phyloP scores from a whole-genome alignment of 1,140 invertebrate species.

The Drosophila seguyi region DNA sequence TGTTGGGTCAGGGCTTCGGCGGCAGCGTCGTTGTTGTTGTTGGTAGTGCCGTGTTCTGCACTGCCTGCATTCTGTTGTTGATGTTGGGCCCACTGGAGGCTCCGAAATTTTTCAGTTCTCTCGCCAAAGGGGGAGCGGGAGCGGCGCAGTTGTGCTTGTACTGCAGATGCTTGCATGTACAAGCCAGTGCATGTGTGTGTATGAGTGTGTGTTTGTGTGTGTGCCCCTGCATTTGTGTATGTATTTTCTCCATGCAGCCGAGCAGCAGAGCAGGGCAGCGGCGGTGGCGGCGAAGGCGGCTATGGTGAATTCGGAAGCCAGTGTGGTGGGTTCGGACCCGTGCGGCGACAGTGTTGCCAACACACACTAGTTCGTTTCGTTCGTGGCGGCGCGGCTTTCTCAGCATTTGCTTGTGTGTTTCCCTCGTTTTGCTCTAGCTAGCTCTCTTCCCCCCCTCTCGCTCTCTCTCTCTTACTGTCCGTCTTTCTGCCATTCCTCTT shows the following conservation, averaged over 20 bases:
- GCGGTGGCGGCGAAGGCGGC: conserved; percentile 27
- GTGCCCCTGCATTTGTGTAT: conserved; percentile 48
- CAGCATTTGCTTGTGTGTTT: conserved; percentile 21
- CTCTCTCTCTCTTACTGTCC: conserved; percentile 22
- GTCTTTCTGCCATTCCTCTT: conserved; percentile 30
- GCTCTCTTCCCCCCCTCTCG: conserved; percentile 3
- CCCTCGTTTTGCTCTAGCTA: conserved; percentile 25
- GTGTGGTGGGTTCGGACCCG: conserved; percentile 55
- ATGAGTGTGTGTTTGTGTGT: conserved; percentile 15
- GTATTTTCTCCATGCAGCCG: conserved; percentile 76
- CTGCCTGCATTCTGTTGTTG: conserved; percentile 16
- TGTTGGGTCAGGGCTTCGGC: conserved; percentile 70
- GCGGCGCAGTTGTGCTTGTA: conserved; percentile 14
- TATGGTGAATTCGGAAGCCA: conserved; percentile 22
- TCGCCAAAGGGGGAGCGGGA: conserved; percentile 8
- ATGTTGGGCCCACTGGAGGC: conserved; percentile 30
- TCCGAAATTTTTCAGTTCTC: conserved; percentile 26
- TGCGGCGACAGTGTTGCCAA: conserved; percentile 67
- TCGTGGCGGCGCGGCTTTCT: conserved; percentile 45
- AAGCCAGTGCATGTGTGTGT: conserved; percentile 10
- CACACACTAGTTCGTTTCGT: conserved; percentile 52
- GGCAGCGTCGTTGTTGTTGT: conserved; percentile 52
- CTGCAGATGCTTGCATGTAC: conserved; percentile 26
- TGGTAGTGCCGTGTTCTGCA: conserved; percentile 14
- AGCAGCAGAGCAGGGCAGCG: conserved; percentile 10